Conservation (phyloP, 1,140 invertebrate genomes). For the Drosophila sulfurigaster region DNA sequence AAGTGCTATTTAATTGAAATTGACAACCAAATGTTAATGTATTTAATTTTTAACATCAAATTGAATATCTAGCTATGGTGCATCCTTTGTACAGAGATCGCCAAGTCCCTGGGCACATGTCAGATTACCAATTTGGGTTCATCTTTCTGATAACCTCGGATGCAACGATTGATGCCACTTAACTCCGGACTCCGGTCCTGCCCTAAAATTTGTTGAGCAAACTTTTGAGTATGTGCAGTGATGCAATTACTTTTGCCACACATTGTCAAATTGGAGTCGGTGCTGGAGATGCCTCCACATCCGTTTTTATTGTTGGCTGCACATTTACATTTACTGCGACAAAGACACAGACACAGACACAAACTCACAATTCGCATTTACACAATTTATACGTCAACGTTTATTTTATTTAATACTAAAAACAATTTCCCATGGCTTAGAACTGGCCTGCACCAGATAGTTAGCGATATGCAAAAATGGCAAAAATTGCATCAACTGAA, state of each 20-base stretch:
- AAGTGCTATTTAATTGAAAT: background rate
- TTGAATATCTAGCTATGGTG: background rate
- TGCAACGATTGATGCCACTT: conserved; percentile 37
- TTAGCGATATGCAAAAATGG: conserved; percentile 64
- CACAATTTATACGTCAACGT: conserved; percentile 80
- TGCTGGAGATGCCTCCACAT: conserved; percentile 9
- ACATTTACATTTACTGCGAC: conserved; percentile 55
- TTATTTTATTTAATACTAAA: conserved; percentile 79
- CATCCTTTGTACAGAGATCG: background rate
- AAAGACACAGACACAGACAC: background rate
- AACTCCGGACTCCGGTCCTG: conserved; percentile 28
- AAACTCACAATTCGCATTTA: conserved; percentile 55
- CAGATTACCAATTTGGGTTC: background rate
- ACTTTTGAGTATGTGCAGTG: conserved; percentile 62
- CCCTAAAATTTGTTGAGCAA: conserved; percentile 29
- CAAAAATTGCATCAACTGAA: conserved; percentile 65
- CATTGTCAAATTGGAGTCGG: conserved; percentile 51
- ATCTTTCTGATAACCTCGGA: conserved; percentile 2
- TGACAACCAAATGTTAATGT: background rate
- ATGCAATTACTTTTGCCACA: conserved; percentile 71
- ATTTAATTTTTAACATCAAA: background rate
- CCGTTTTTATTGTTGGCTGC: conserved; percentile 71
- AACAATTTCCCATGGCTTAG: conserved; percentile 76
- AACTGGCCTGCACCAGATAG: conserved; percentile 41
- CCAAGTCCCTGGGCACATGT: background rate